Base-by-base conservation (phyloP, 2,113 vertebrate genomes). In the Coryphaenoides rupestris region DNA sequence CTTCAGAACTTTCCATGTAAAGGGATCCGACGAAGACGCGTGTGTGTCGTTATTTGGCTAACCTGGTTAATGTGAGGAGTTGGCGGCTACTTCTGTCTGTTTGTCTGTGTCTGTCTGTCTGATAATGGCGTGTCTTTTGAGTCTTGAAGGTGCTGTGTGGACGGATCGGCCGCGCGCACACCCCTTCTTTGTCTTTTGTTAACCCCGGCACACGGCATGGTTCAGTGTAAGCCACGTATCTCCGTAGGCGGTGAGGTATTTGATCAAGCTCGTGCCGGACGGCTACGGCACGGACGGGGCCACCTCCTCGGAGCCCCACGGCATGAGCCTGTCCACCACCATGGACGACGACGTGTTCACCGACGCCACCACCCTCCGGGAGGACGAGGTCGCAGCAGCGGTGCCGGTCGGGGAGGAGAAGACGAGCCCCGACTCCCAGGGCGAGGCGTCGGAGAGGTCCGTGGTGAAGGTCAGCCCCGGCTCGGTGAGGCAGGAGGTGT, bases 151-250 rank as follows among this genome's bases (percentile, higher is more conserved):
- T 6, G 17, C 66, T 23, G 64, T 23, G 0, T 66, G 58, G 73
- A 45, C 72, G 70, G 10, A n/a, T 15, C 14, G 55, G 7, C 7
- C 3, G 13, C 21, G 15, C 55, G 64, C 22, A 40, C 50, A 4
- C 21, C 23, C 12, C 4, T 26, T 55, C 46, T 24, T 7, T 63
- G 40, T 60, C 69, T 62, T 73, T 55, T 76, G 59, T 49, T 52
- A 72, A 45, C 61, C 91, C n/a, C n/a, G n/a, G n/a, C 91, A 91
- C 89, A 78, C 92, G 90, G 92, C 87, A 26, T 88, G 89, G 84
- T 91, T 89, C 91, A 85, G 93, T 92, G 90, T 93, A 93, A 94
- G 95, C 78, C 91, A 83, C 91, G 83, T 96, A 84, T 95, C 92
- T 83, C 84, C 91, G 87, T 92, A 96, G 92, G 80, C 94, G 85